A percentile compares a stretch with the other conserved stretches of the same genome.
Conservation (phyloP, 2,113 vertebrate species). For the Crotalus tigris region DNA sequence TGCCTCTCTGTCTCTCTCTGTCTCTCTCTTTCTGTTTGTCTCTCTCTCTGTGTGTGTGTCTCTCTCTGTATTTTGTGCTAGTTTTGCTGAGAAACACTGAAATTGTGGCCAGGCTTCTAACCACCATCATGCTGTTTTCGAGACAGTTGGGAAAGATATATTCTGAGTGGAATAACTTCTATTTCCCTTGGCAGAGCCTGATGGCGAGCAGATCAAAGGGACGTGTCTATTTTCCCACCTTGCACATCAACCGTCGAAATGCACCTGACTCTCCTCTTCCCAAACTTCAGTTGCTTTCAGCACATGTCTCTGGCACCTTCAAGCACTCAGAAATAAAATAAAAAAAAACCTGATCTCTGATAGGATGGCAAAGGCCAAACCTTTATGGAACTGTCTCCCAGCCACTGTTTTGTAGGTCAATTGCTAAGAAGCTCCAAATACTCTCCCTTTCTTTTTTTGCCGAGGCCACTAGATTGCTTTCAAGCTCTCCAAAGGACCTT, state of each 20-base stretch:
- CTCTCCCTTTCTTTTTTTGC: constrained; percentile 25
- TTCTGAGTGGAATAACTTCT: neutral
- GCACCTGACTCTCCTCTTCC: neutral
- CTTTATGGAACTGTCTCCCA: constrained; percentile 50
- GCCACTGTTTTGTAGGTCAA: constrained; percentile 57
- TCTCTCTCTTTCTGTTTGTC: too few relatives aligned
- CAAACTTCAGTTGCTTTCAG: neutral
- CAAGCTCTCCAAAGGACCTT: constrained; percentile 40
- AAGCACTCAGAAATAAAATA: neutral
- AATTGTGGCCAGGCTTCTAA: neutral
- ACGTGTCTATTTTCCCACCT: neutral
- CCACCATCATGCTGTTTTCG: neutral
- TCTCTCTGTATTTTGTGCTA: neutral
- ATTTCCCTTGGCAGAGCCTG: neutral
- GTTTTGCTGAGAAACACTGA: neutral
- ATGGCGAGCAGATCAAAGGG: neutral
- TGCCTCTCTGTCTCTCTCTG: too few relatives aligned
- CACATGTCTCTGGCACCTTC: neutral
- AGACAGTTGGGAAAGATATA: neutral
- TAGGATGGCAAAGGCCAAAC: constrained; percentile 58
- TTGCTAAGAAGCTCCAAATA: neutral
- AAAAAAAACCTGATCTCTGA: constrained; percentile 35
- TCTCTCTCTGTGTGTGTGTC: too few relatives aligned
- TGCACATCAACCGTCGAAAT: neutral
- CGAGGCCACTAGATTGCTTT: constrained; percentile 54